phyloP scores from a whole-genome alignment of 2,888 invertebrate species.

The Epirrita christyi region DNA sequence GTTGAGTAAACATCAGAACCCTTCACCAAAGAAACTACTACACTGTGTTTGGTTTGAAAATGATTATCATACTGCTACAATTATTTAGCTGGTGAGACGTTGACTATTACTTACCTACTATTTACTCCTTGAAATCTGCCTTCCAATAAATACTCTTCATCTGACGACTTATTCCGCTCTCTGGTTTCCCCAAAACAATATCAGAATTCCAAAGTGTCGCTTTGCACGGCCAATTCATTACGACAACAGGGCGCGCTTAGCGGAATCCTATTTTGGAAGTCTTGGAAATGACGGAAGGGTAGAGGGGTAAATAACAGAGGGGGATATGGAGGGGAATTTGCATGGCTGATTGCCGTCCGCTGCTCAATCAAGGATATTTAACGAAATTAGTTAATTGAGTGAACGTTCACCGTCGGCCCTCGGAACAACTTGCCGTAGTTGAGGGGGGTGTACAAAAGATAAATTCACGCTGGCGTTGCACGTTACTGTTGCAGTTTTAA shows the following conservation, averaged over 20 bases:
- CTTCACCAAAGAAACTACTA: too few species aligned
- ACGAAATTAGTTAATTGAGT: constrained; percentile 84
- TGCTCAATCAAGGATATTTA: constrained; percentile 84
- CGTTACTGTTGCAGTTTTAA: constrained; percentile 1
- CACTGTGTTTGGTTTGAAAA: too few species aligned
- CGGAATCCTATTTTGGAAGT: constrained; percentile 59
- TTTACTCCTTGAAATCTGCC: too few species aligned
- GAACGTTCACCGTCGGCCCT: constrained; percentile 66
- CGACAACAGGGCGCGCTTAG: constrained; percentile 56
- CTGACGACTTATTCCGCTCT: too few species aligned
- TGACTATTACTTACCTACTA: too few species aligned
- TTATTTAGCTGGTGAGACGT: too few species aligned
- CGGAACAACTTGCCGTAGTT: constrained; percentile 43
- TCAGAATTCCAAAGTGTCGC: constrained; percentile 6
- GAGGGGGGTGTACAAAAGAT: constrained; percentile 13
- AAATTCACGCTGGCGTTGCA: constrained; percentile 11
- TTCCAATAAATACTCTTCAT: too few species aligned
- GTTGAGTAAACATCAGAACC: too few species aligned
- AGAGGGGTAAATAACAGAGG: constrained; percentile 8
- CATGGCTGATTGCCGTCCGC: constrained; percentile 83
- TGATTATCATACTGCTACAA: too few species aligned
- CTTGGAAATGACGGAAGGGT: constrained; percentile 57
- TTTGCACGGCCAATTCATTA: constrained; percentile 46
- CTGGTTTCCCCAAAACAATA: neutral
- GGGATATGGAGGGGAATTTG: constrained; percentile 68